These are phyloP conservation scores for Eulemur mongoz DNA, from an alignment of 2,797 vertebrate genomes.

Conservation along the genomic window DNA sequence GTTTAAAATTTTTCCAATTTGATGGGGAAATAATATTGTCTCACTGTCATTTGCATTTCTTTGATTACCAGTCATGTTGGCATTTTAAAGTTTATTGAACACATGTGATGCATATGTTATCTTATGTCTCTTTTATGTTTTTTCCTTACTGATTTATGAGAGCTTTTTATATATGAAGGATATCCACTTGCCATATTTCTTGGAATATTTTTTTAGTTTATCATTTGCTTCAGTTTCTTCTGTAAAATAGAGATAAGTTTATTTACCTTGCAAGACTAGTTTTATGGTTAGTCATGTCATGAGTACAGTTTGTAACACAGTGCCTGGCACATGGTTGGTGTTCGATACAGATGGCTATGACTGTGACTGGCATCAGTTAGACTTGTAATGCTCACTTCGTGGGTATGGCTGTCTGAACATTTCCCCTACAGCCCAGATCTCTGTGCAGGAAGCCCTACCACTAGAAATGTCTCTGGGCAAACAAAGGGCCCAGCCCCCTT, in stretches of 20 bases:
- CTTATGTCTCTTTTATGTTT: background rate
- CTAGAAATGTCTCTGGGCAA: background rate
- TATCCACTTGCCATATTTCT: background rate
- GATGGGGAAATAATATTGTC: background rate
- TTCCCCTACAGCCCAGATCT: background rate
- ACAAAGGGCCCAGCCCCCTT: background rate
- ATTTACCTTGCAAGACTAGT: background rate
- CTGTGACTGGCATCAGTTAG: background rate
- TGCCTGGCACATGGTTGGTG: background rate
- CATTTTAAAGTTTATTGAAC: background rate
- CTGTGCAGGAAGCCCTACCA: background rate
- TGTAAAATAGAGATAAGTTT: background rate
- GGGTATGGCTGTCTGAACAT: background rate
- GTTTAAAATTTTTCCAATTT: background rate
- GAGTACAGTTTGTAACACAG: background rate
- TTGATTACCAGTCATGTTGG: background rate
- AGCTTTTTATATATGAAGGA: slow-evolving; percentile 11
- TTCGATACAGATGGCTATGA: background rate
- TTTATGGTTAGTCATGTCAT: background rate
- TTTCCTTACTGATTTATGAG: slow-evolving; percentile 26
- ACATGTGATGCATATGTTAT: background rate
- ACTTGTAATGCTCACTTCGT: background rate
- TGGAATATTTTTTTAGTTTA: slow-evolving; percentile 15
- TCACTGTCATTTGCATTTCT: slow-evolving; percentile 31
- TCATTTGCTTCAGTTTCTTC: background rate